These are phyloP conservation scores for Lophius americanus DNA, from an alignment of 2,797 vertebrate genomes.

Conservation along the genomic window DNA sequence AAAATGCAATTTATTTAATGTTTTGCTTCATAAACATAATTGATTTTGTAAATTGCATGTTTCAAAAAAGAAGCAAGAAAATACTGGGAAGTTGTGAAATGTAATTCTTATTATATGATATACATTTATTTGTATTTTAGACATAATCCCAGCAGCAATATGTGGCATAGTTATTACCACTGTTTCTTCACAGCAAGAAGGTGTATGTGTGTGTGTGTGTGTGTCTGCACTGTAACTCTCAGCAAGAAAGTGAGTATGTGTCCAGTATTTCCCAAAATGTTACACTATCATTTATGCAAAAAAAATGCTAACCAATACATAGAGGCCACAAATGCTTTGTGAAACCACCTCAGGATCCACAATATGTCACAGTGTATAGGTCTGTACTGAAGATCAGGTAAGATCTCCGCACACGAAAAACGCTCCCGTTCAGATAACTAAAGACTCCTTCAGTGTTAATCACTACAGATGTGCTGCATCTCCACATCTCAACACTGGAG, in stretches of 20 bases:
- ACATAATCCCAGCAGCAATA: too few relatives aligned
- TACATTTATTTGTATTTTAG: too few relatives aligned
- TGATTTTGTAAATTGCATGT: too few relatives aligned
- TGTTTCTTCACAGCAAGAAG: not conserved
- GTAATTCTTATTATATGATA: too few relatives aligned
- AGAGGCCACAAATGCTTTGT: conserved; percentile 37
- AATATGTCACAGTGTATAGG: conserved; percentile 65
- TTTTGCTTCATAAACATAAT: too few relatives aligned
- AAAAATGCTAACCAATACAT: conserved; percentile 3
- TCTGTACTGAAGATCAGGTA: conserved; percentile 54
- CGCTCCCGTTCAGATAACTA: conserved; percentile 31
- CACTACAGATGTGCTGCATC: conserved; percentile 47
- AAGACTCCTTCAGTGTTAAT: conserved; percentile 43
- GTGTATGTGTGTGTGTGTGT: too few relatives aligned
- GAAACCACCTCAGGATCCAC: conserved; percentile 45
- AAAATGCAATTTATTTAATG: too few relatives aligned
- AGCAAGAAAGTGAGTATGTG: not conserved
- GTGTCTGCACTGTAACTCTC: not conserved
- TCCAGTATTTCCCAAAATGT: conserved; percentile 19
- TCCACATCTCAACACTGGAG: conserved; percentile 25
- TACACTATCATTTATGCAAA: not conserved
- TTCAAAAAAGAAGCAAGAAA: too few relatives aligned
- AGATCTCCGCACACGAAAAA: conserved; percentile 38
- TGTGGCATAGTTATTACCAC: not conserved
- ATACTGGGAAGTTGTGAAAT: too few relatives aligned